A percentile compares a stretch with the other conserved stretches of the same genome.
These are phyloP conservation scores for Eublepharis macularius DNA, from an alignment of 2,113 vertebrate species.

Conservation along the genomic window DNA sequence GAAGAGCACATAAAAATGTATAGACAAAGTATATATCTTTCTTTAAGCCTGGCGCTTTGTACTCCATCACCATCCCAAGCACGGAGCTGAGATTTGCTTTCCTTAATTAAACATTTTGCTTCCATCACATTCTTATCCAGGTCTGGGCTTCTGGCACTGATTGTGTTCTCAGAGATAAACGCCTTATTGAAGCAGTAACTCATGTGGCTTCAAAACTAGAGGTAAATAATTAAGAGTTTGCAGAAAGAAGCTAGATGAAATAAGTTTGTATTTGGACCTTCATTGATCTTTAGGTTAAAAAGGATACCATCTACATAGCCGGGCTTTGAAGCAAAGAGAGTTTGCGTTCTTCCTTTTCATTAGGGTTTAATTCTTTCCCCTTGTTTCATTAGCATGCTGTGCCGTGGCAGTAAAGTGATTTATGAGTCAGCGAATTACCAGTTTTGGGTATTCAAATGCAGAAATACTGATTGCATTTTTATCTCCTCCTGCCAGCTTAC, in stretches of 20 bases:
- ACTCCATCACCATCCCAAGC: background rate
- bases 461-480: no score
- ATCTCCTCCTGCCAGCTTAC: no score
- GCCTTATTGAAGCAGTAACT: conserved; percentile 10
- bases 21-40: no score
- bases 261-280: background rate
- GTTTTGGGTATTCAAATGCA: background rate
- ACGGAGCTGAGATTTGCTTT: background rate
- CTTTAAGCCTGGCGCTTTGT: background rate
- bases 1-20: no score
- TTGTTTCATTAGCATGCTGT: conserved; percentile 7
- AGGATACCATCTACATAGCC: background rate
- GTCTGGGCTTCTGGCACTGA: background rate
- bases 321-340: conserved; percentile 5
- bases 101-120: conserved; percentile 9
- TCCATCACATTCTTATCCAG: background rate
- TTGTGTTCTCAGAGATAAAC: conserved; percentile 1
- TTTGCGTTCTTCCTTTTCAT: conserved; percentile 7
- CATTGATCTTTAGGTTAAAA: conserved; percentile 20
- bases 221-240: conserved; percentile 19
- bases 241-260: background rate
- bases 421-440: background rate
- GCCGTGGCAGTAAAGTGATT: background rate
- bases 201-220: conserved; percentile 16
- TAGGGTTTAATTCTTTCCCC: conserved; percentile 7